Percentiles rank a stretch among this genome's conserved stretches.
Evolutionary conservation across 2,113 vertebrate genomes (phyloP).

Genomic region (Planiliza haematocheilus): DNA sequence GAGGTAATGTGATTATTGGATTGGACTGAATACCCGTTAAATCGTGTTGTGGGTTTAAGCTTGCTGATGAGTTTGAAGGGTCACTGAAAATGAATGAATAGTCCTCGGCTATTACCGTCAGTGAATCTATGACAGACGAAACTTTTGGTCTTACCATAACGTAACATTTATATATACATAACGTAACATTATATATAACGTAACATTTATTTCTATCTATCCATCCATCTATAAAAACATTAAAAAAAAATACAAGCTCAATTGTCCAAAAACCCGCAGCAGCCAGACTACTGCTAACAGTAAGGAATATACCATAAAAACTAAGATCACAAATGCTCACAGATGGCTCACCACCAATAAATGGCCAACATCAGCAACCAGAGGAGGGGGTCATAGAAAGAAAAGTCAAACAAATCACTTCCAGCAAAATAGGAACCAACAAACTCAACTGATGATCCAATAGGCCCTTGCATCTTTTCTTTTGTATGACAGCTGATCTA

Average conservation of each 20-base stretch:
- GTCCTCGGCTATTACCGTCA: background rate
- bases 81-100: slow-evolving; percentile 36
- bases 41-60: slow-evolving; percentile 29
- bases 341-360: too few relatives aligned
- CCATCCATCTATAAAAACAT: too few relatives aligned
- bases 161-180: too few relatives aligned
- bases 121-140: background rate
- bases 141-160: background rate
- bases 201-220: too few relatives aligned
- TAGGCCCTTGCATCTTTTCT: background rate
- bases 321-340: too few relatives aligned
- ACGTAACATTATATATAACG: too few relatives aligned
- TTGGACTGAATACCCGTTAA: slow-evolving; percentile 41
- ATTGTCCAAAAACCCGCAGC: too few relatives aligned
- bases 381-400: too few relatives aligned
- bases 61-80: slow-evolving; percentile 41
- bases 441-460: slow-evolving; percentile 5
- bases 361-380: too few relatives aligned
- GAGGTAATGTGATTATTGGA: slow-evolving; percentile 63
- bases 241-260: too few relatives aligned
- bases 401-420: background rate
- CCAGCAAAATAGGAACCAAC: background rate
- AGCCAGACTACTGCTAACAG: too few relatives aligned
- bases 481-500: background rate
- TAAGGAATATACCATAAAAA: too few relatives aligned